Evolutionary conservation across 2,888 invertebrate species (phyloP).

Genomic region (Scaptomyza cyrtandrae): DNA sequence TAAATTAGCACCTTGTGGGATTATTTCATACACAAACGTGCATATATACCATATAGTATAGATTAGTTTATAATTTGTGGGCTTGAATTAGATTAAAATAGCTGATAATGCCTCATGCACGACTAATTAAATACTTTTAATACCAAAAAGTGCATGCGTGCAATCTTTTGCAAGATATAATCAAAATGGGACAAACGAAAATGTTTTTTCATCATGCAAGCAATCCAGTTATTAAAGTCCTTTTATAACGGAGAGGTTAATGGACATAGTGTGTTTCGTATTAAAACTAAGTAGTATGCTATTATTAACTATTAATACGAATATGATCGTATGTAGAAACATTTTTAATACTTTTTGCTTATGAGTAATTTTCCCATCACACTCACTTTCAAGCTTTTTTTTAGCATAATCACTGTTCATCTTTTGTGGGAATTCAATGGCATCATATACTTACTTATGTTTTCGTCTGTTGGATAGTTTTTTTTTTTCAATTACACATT

Average conservation of each 20-base stretch:
- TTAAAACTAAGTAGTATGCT: not conserved
- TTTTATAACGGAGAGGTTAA: not conserved
- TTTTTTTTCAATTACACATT: constrained; percentile 29
- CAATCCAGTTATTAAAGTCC: not conserved
- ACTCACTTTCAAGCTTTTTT: not conserved
- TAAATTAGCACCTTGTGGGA: not conserved
- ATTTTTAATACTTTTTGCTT: not conserved
- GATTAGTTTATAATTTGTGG: not conserved
- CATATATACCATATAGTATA: not conserved
- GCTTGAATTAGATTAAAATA: not conserved
- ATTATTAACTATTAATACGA: not conserved
- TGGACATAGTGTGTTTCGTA: not conserved
- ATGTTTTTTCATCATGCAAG: constrained; percentile 24
- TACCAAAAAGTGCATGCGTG: constrained; percentile 7
- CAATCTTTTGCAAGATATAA: constrained; percentile 8
- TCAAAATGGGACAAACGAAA: constrained; percentile 21
- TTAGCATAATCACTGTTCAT: not conserved
- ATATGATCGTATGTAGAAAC: not conserved
- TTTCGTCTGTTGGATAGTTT: not conserved
- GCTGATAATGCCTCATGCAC: constrained; percentile 12
- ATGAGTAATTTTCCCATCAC: not conserved
- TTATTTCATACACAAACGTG: not conserved
- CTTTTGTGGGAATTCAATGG: constrained; percentile 10
- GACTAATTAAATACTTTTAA: not conserved
- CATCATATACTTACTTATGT: not conserved